These are phyloP conservation scores for Ormyrus pomaceus DNA, from an alignment of 2,888 invertebrate genomes.

Conservation along the genomic window DNA sequence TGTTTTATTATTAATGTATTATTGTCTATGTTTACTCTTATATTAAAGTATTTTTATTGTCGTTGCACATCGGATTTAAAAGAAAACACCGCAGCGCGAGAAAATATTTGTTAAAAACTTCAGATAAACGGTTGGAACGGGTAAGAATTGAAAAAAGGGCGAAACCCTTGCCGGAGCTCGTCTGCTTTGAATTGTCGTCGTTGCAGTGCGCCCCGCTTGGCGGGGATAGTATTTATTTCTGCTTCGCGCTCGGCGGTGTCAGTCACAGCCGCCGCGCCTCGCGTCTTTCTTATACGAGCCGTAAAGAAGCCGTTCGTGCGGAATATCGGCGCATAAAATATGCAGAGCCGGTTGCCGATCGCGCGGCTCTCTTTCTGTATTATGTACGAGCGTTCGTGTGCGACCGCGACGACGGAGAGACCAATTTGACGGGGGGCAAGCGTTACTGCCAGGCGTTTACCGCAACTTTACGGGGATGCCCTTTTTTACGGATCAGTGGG, in stretches of 20 bases:
- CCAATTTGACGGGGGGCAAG: conserved; percentile 32
- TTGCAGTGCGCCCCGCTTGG: conserved; percentile 61
- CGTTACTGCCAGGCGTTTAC: conserved; percentile 8
- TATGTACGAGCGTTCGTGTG: conserved; percentile 33
- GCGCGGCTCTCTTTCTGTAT: conserved; percentile 19
- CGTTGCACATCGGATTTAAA: no score
- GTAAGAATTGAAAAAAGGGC: conserved; percentile 36
- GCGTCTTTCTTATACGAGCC: conserved; percentile 43
- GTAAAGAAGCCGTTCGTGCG: conserved; percentile 55
- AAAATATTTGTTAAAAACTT: background rate
- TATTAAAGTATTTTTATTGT: no score
- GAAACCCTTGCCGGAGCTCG: conserved; percentile 42
- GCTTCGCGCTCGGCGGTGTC: conserved; percentile 61
- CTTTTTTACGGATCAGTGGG: conserved; percentile 2
- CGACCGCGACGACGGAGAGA: background rate
- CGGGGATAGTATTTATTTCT: conserved; percentile 69
- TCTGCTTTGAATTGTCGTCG: conserved; percentile 71
- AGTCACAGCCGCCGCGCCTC: conserved; percentile 63
- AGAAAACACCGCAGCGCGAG: no score
- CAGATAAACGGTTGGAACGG: background rate
- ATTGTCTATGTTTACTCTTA: no score
- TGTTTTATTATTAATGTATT: no score
- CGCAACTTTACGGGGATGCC: conserved; percentile 12
- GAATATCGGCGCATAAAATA: conserved; percentile 55
- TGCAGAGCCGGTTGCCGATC: conserved; percentile 50